Base-by-base conservation (phyloP, 2,888 invertebrate genomes). In the Epinotia brunnichana region DNA sequence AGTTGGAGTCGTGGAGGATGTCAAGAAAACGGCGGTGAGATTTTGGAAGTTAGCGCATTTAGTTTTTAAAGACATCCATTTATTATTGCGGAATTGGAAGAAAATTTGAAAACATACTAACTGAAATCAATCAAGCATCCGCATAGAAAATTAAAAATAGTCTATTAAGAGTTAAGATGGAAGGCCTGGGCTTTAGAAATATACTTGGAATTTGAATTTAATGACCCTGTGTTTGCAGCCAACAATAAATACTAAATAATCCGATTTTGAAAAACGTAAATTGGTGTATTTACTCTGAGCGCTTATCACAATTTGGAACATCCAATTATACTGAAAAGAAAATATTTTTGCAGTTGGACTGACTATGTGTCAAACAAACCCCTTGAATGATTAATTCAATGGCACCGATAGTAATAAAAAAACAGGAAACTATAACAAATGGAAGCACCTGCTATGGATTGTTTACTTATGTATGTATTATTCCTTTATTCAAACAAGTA, bases 391-490 rank as follows among this genome's bases (percentile, higher is more conserved):
- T 88, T 89, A 87, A 89, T 89, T 87, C 85, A 89, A 83, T 83
- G 82, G 83, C 82, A 81, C 79, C 82, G 82, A 80, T 77, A 76
- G 74, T 80, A 81, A 85, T 86, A 64, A 85, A 64, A 85, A 85
- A 83, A 82, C 77, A 77, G 81, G 80, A 81, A 62, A 70, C 84
- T 83, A 87, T 86, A 86, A 89, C 90, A 91, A 90, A 91, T 91
- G 90, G 87, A 78, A 80, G 87, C 90, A 90, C 90, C 91, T 90
- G 90, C 89, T 51, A 10, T 19, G 9, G 19, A 39, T 54, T 35
- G 51, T 39, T 51, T 7, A 64, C 17, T 7, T 53, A 11, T 54
- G 35, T 54, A 19, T 53, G 35, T 39, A 19, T 53, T 10, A n/a
- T 51, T 17, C 13, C 57, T 44, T 7, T 29, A 41, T 54, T 13